Percentiles rank a stretch among this genome's conserved stretches.
phyloP scores from a whole-genome alignment of 2,113 vertebrate genomes.

The Daboia siamensis region DNA sequence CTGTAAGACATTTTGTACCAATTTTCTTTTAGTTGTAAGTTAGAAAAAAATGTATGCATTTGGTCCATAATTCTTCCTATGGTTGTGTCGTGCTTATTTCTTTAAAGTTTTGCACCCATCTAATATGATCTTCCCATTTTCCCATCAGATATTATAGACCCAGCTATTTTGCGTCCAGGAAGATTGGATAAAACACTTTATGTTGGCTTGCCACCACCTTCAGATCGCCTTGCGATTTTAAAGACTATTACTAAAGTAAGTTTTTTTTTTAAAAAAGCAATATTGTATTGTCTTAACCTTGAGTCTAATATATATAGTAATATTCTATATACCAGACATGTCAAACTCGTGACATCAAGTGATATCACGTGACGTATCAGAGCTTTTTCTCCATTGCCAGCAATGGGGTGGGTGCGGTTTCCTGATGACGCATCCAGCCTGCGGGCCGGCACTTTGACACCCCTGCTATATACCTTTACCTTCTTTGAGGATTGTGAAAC shows the following conservation, averaged over 20 bases:
- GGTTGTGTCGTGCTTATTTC: background rate
- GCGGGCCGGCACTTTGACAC: too few species aligned
- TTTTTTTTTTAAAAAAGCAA: background rate
- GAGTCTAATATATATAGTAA: conserved; percentile 8
- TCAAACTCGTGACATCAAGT: too few species aligned
- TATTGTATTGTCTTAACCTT: background rate
- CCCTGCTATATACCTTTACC: background rate
- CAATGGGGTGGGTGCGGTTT: too few species aligned
- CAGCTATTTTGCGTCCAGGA: conserved; percentile 89
- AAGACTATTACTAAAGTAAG: conserved; percentile 91
- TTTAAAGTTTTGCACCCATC: background rate
- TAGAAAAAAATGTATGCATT: background rate
- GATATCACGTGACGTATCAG: too few species aligned
- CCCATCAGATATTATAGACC: conserved; percentile 89
- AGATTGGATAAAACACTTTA: conserved; percentile 93
- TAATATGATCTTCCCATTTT: background rate
- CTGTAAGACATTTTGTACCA: background rate
- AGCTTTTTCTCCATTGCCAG: too few species aligned
- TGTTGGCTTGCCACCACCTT: conserved; percentile 87
- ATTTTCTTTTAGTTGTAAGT: background rate
- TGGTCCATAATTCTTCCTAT: background rate
- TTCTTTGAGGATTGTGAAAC: background rate
- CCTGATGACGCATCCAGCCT: too few species aligned
- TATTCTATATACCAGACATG: background rate
- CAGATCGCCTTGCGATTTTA: conserved; percentile 87